Percentiles rank a stretch among this genome's conserved stretches.
Conservation (phyloP, 2,113 vertebrate genomes). For the Larimichthys crocea region DNA sequence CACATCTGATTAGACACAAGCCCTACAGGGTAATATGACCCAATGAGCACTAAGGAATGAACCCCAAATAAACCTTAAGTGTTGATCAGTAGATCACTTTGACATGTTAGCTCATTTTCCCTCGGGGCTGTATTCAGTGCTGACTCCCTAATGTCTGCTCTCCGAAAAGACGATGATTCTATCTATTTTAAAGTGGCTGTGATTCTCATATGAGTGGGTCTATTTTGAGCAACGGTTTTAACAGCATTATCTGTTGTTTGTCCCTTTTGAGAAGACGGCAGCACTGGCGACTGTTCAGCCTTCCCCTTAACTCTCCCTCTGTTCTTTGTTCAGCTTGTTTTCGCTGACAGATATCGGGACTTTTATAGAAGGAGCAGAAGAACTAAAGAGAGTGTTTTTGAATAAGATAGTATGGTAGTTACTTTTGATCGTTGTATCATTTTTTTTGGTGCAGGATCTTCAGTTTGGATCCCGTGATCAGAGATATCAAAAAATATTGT, state of each 20-base stretch:
- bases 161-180: conserved; percentile 29
- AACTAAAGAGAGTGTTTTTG: not conserved
- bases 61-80: not conserved
- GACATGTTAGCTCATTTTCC: conserved; percentile 14
- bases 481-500: not conserved
- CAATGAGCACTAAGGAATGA: not conserved
- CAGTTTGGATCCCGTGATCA: not conserved
- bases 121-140: not conserved
- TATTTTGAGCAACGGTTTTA: conserved; percentile 46
- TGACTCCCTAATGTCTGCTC: conserved; percentile 3
- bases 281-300: conserved; percentile 8
- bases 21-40: not conserved
- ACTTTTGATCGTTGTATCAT: not conserved
- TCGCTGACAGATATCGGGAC: conserved; percentile 18
- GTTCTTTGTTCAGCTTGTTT: conserved; percentile 22
- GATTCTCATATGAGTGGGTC: conserved; percentile 62
- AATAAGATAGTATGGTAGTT: not conserved
- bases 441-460: not conserved
- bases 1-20: not conserved
- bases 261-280: conserved; percentile 8
- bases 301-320: conserved; percentile 30
- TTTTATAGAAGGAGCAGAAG: not conserved
- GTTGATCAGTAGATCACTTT: conserved; percentile 19
- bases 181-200: conserved; percentile 46
- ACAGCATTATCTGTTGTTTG: conserved; percentile 25